Base-by-base conservation (phyloP, 2,797 vertebrate genomes). In the Loriculus beryllinus region DNA sequence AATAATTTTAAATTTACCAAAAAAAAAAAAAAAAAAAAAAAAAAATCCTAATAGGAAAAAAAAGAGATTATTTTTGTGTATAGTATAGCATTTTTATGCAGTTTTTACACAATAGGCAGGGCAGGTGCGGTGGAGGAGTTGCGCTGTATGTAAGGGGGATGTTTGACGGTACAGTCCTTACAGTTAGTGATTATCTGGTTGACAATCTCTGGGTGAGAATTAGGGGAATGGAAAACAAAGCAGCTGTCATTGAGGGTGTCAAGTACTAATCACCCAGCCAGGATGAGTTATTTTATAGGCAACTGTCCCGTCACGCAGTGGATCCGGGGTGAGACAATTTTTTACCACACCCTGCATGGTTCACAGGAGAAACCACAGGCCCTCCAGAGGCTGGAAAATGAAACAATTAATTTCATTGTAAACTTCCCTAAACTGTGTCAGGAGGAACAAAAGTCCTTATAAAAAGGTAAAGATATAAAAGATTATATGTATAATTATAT, bases 291-390 rank as follows among this genome's bases (percentile, higher is more conserved):
- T 31, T 76, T 29, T 76, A 10, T 13, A 23, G 9, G 29, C 25
- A 49, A 35, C n/a, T 56, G 54, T 35, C 54, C 54, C 7, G 1
- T n/a, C 6, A 4, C 1, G 4, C n/a, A 4, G 14, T 0, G 7
- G 54, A 23, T 23, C 14, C 6, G 7, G n/a, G 54, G 21, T 14
- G 21, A 33, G 22, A 33, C 33, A 14, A 15, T 33, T 23, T 56
- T 54, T 56, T 56, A 56, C 14, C n/a, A 33, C 21, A 56, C 21
- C n/a, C n/a, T 33, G n/a, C 21, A 33, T 10, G 9, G 21, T 23
- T 33, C n/a, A 33, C 1, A 4, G 9, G 14, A 56, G n/a, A 56
- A 56, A 56, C 14, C 54, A 56, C 21, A 33, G 54, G 14, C 54
- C 21, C 21, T 33, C 21, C 54, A 35, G 54, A 57, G n/a, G 21